Percentiles rank a stretch among this genome's conserved stretches.
Evolutionary conservation across 2,113 vertebrate genomes (phyloP).

Genomic region (Siniperca knerii): DNA sequence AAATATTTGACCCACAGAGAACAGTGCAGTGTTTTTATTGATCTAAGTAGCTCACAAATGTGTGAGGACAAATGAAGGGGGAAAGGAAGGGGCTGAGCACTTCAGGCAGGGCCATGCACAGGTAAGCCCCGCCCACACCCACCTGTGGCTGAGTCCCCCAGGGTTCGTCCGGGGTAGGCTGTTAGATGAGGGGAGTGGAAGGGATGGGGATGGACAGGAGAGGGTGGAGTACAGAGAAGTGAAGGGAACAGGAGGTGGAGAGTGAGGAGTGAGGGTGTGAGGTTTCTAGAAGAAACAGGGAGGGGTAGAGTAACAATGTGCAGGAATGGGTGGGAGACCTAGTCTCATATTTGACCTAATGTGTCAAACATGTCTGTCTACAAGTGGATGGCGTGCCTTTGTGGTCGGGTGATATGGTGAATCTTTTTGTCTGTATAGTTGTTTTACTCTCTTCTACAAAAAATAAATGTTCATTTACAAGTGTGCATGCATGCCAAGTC

Average conservation of each 20-base stretch:
- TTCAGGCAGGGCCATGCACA: conserved; percentile 86
- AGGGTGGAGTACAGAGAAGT: conserved; percentile 63
- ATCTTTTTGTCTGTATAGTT: background rate
- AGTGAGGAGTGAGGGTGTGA: conserved; percentile 68
- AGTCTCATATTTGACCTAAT: conserved; percentile 68
- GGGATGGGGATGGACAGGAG: conserved; percentile 59
- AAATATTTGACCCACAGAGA: conserved; percentile 25
- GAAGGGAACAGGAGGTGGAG: conserved; percentile 58
- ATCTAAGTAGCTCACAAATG: conserved; percentile 4
- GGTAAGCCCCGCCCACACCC: conserved; percentile 86
- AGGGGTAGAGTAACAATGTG: conserved; percentile 52
- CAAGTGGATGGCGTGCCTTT: conserved; percentile 13
- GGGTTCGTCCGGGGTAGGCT: conserved; percentile 95
- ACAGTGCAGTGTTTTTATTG: conserved; percentile 2
- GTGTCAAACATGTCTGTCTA: conserved; percentile 68
- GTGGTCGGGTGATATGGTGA: conserved; percentile 11
- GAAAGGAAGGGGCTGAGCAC: conserved; percentile 69
- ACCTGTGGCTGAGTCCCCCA: conserved; percentile 94
- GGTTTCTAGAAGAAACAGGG: conserved; percentile 60
- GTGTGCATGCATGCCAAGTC: conserved; percentile 49
- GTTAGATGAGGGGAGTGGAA: conserved; percentile 86
- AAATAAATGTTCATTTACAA: background rate
- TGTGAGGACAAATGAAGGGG: conserved; percentile 54
- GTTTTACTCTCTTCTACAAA: background rate
- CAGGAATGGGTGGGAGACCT: conserved; percentile 43